Evolutionary conservation across 2,797 vertebrate species (phyloP), one percentile per base, ranked within the genome.

Genomic region (Lepidocolaptes lacrymiger): DNA sequence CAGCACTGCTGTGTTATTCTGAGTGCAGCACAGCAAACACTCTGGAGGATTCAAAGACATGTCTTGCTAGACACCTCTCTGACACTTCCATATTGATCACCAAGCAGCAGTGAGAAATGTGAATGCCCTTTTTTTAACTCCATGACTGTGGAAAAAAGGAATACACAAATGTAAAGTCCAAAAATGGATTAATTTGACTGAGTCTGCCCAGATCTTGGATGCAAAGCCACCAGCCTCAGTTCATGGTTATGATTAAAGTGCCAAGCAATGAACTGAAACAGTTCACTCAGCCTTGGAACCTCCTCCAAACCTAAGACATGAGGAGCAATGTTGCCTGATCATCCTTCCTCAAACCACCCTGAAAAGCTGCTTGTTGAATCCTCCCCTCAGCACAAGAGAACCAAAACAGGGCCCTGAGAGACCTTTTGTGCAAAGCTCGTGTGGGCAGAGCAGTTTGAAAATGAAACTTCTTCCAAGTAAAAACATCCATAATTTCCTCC

Each of bases 401-500:
- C 34, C n/a, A 52, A 81, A 66, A 59, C 14, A 14, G 7, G 12
- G 19, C 26, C 85, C 52, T 74, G 71, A 72, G 49, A 89, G 54
- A 58, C 46, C 54, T 82, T 37, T 49, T 67, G 52, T 34, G 46
- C 64, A 77, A 85, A 82, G 34, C 75, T 88, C 4, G 0, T 14
- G 28, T 43, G 69, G 51, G 63, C 55, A 94, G 54, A 94, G 28
- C 32, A 75, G 67, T 66, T 77, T 39, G 61, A 92, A 95, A 94
- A 91, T 66, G 34, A 89, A 89, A 89, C 81, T 89, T 89, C 43
- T 68, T 85, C 51, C 55, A 39, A 92, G 76, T 20, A 12, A 73
- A 94, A 85, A 66, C 32, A 27, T 88, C 68, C 52, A 1, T 85
- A 79, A 90, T 95, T 95, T 93, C 93, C 59, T 92, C 85, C 73